These are phyloP conservation scores for Gasterosteus aculeatus DNA, from an alignment of 2,113 vertebrate species.

Conservation along the genomic window DNA sequence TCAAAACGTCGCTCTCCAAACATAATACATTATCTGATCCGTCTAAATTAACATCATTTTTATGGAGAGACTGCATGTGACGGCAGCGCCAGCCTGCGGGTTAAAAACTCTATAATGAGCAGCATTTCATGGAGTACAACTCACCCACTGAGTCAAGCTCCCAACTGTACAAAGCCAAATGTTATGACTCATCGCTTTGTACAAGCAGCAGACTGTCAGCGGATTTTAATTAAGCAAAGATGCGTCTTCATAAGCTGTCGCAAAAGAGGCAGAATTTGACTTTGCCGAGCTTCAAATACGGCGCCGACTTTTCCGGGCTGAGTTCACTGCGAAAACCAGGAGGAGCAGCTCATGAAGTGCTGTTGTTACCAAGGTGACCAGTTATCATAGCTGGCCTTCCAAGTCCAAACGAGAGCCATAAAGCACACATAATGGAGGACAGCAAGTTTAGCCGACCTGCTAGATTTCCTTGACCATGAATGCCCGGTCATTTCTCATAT, in stretches of 20 bases:
- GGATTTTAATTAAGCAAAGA: constrained; percentile 16
- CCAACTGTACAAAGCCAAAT: constrained; percentile 6
- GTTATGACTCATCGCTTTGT: constrained; percentile 29
- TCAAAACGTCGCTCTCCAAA: neutral
- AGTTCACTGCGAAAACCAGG: neutral
- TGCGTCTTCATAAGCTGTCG: neutral
- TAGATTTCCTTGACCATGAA: neutral
- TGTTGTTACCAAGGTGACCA: neutral
- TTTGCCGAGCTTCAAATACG: neutral
- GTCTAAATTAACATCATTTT: neutral
- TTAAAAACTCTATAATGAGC: neutral
- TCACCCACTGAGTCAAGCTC: constrained; percentile 10
- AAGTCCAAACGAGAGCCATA: constrained; percentile 28
- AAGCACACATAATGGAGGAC: neutral
- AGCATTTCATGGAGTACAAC: neutral
- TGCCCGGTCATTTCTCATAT: neutral
- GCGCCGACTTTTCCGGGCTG: neutral
- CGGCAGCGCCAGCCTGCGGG: neutral
- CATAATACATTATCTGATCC: neutral
- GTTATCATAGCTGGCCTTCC: constrained; percentile 18
- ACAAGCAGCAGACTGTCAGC: constrained; percentile 11
- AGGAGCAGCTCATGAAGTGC: neutral
- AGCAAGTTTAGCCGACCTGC: neutral
- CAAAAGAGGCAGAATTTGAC: neutral
- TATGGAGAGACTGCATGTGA: neutral